These are phyloP conservation scores for Styela plicata DNA, from an alignment of 23 tunicate species.

Conservation along the genomic window DNA sequence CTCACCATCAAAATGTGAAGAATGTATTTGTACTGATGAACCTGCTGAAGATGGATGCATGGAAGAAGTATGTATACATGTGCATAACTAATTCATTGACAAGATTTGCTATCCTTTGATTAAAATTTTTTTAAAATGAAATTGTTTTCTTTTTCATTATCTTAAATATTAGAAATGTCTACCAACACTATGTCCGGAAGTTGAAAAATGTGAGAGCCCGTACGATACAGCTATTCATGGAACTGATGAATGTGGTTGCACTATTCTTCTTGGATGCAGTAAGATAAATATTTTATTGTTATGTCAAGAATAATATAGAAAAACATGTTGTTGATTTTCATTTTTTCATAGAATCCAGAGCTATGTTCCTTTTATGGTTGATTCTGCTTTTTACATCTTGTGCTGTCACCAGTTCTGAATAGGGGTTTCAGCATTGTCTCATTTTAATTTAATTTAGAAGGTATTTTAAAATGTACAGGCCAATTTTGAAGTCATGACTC, in stretches of 20 bases:
- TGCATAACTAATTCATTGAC: background rate
- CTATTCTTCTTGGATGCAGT: constrained; percentile 42
- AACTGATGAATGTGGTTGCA: constrained; percentile 49
- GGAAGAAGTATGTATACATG: constrained; percentile 30
- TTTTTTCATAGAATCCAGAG: background rate
- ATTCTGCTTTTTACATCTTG: no score
- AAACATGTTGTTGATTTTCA: background rate
- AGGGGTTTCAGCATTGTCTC: no score
- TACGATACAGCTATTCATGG: constrained; percentile 34
- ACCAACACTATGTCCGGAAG: constrained; percentile 33
- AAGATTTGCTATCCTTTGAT: no score
- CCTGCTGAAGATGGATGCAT: constrained; percentile 39
- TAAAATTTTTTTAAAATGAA: no score
- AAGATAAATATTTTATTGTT: constrained; percentile 8
- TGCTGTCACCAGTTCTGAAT: no score
- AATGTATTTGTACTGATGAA: constrained; percentile 47
- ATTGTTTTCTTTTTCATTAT: no score
- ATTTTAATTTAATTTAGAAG: no score
- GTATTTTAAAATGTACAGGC: no score
- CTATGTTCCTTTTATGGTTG: no score
- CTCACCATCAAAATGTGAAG: constrained; percentile 32
- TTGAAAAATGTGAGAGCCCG: constrained; percentile 39
- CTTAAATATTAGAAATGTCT: constrained; percentile 15
- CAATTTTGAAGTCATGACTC: no score
- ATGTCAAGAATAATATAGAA: background rate